Evolutionary conservation across 2,888 invertebrate species (phyloP), one percentile per base, ranked within the genome.

Genomic region (Drosophila incognita): DNA sequence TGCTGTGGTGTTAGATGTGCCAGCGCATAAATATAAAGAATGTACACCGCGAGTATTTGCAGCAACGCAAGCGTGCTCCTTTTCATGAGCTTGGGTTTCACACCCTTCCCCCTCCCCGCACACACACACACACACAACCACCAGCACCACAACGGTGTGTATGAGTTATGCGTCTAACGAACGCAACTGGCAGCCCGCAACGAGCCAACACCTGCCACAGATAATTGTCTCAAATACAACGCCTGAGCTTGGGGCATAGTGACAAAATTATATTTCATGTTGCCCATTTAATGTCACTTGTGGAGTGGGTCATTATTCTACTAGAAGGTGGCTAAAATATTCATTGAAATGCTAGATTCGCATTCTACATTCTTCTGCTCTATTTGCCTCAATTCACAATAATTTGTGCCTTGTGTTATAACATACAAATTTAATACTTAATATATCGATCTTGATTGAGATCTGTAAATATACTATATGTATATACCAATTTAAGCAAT

Each of bases 11-110:
- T 61, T 65, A 29, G 59, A 62, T 77, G 70, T 80, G 70, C 78
- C 57, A 58, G 66, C 57, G 74, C 88, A 86, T 82, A 88, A 86
- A 86, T 88, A 85, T 83, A 75, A 79, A 88, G 71, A 79, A 29
- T 33, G 29, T 7, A 72, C 65, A 77, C 57, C 61, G 80, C 63
- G 61, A 69, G 76, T 78, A 83, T 86, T 81, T 80, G 75, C 77
- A 46, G 15, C 7, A 46, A 46, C 21, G 46, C 46, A 24, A 74
- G 52, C 65, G 72, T 62, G 46, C 60, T 61, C 27, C 56, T 60
- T 73, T 81, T 76, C 69, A 68, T 40, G 54, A 65, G 67, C 62
- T 66, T 77, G 60, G 56, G 35, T n/a, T 54, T 24, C 52, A 53
- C 15, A 24, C 11, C 2, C n/a, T n/a, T n/a, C 11, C 27, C 27